Evolutionary conservation across 2,113 vertebrate species (phyloP).

Genomic region (Scomber japonicus): DNA sequence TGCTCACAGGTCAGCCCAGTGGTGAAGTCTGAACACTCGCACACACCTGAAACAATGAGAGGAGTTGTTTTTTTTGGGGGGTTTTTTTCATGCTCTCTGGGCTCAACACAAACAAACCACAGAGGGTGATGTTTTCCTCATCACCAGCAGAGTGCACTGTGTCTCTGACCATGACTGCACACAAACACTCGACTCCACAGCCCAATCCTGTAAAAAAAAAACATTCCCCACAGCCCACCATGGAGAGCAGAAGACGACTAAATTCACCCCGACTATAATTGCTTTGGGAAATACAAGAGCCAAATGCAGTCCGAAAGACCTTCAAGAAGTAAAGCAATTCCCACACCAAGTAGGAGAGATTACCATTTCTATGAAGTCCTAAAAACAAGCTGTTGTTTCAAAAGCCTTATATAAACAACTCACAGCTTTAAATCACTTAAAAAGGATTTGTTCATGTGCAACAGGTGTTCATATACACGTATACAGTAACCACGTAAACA

Average conservation of each 20-base stretch:
- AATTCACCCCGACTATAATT: constrained; percentile 80
- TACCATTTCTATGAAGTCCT: constrained; percentile 74
- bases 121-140: constrained; percentile 7
- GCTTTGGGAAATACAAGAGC: constrained; percentile 80
- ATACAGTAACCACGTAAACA: background rate
- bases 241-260: constrained; percentile 71
- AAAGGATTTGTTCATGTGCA: constrained; percentile 36
- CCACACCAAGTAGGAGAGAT: constrained; percentile 69
- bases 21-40: constrained; percentile 90
- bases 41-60: constrained; percentile 86
- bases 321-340: constrained; percentile 77
- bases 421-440: constrained; percentile 28
- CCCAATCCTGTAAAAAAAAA: constrained; percentile 16
- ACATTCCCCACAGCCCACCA: constrained; percentile 51
- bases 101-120: constrained; percentile 15
- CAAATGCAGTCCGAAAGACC: constrained; percentile 70
- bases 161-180: constrained; percentile 56
- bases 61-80: background rate
- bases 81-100: constrained; percentile 4
- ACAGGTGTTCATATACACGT: constrained; percentile 18
- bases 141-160: constrained; percentile 82
- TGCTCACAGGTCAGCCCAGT: constrained; percentile 89
- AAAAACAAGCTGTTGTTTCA: constrained; percentile 67
- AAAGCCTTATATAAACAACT: constrained; percentile 57
- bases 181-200: constrained; percentile 16